Conservation (phyloP, 2,888 invertebrate genomes). For the Empis livida region DNA sequence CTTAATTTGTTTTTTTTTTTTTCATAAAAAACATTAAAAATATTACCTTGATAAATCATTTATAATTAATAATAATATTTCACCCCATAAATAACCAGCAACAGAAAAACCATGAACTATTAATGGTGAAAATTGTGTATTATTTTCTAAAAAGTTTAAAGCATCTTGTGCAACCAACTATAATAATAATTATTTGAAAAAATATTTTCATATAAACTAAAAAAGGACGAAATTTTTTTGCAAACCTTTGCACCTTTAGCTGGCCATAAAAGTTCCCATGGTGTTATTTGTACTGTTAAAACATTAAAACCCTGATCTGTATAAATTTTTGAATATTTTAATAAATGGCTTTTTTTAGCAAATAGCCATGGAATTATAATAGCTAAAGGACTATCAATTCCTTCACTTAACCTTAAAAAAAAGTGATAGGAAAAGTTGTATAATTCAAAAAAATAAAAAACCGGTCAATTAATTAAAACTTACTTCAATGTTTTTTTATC, state of each 20-base stretch:
- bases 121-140: slow-evolving; percentile 47
- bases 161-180: slow-evolving; percentile 52
- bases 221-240: too few species aligned
- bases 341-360: slow-evolving; percentile 68
- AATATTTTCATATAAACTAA: too few species aligned
- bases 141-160: slow-evolving; percentile 57
- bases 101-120: slow-evolving; percentile 84
- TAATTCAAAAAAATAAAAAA: too few species aligned
- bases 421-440: too few species aligned
- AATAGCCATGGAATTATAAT: slow-evolving; percentile 76
- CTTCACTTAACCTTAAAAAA: slow-evolving; percentile 33
- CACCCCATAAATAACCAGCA: slow-evolving; percentile 80
- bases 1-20: too few species aligned
- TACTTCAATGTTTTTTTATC: too few species aligned
- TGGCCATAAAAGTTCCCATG: slow-evolving; percentile 81
- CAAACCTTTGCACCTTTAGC: slow-evolving; percentile 63
- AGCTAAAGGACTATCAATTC: slow-evolving; percentile 56
- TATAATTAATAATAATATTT: slow-evolving; percentile 52
- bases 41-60: slow-evolving; percentile 32
- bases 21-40: too few species aligned
- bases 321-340: slow-evolving; percentile 74
- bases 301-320: slow-evolving; percentile 78
- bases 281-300: slow-evolving; percentile 60
- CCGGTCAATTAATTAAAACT: too few species aligned
- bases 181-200: too few species aligned